A percentile compares a stretch with the other conserved stretches of the same genome.
phyloP scores from a whole-genome alignment of 1,140 invertebrate genomes.

The Diuraphis noxia region DNA sequence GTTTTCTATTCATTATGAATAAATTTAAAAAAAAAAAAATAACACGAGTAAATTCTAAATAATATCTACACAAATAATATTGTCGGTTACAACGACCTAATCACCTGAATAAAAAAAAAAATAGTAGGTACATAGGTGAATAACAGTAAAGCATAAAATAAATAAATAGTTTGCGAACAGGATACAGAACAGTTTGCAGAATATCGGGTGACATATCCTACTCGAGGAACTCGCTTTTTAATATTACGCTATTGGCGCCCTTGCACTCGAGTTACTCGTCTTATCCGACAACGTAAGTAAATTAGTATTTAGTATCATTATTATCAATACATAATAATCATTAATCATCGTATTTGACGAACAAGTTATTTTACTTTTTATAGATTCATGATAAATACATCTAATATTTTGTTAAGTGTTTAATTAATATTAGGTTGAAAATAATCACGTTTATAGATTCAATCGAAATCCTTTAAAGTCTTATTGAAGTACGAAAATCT shows the following conservation, averaged over 20 bases:
- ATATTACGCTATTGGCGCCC: too few species aligned
- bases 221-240: neutral
- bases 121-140: neutral
- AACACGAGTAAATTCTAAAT: neutral
- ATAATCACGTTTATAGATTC: neutral
- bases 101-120: too few species aligned
- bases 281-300: neutral
- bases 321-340: neutral
- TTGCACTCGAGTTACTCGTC: neutral
- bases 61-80: neutral
- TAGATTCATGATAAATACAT: neutral
- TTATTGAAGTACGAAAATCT: neutral
- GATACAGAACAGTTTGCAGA: neutral
- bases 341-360: neutral
- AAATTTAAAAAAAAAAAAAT: neutral
- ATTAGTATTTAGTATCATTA: neutral
- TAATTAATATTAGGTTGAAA: neutral
- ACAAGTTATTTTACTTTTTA: too few species aligned
- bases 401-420: neutral
- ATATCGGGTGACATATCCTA: neutral
- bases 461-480: neutral
- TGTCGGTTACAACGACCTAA: conserved; percentile 18
- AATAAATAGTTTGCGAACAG: neutral
- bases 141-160: neutral
- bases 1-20: too few species aligned